phyloP scores from a whole-genome alignment of 1,140 invertebrate species.

The Drosophila fuyamai region DNA sequence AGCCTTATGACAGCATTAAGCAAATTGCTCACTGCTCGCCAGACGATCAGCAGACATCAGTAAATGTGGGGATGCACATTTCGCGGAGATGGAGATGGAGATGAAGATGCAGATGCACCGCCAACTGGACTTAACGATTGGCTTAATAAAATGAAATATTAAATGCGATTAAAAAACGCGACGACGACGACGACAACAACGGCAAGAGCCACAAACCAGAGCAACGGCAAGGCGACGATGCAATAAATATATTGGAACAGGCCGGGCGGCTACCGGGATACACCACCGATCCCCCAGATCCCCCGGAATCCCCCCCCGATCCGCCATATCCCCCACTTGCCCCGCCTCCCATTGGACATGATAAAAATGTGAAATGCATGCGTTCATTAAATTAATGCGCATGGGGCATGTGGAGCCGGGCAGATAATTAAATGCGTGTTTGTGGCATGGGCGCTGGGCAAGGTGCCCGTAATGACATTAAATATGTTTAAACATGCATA shows the following conservation, averaged over 20 bases:
- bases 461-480: constrained; percentile 78
- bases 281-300: constrained; percentile 4
- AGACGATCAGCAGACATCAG: constrained; percentile 67
- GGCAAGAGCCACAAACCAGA: constrained; percentile 2
- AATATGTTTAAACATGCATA: constrained; percentile 84
- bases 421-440: constrained; percentile 81
- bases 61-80: constrained; percentile 7
- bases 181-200: constrained; percentile 47
- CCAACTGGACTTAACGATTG: constrained; percentile 57
- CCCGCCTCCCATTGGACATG: constrained; percentile 37
- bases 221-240: constrained; percentile 45
- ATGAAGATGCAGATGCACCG: constrained; percentile 28
- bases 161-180: constrained; percentile 80
- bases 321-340: not conserved
- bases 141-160: constrained; percentile 84
- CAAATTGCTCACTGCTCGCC: constrained; percentile 63
- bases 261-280: constrained; percentile 55
- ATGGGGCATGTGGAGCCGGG: constrained; percentile 48
- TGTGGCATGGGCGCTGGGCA: constrained; percentile 55
- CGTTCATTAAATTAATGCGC: constrained; percentile 81
- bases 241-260: constrained; percentile 80
- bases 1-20: constrained; percentile 81
- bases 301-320: not conserved
- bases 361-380: constrained; percentile 75
- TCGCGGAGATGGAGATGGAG: constrained; percentile 3